These are phyloP conservation scores for Cactoblastis cactorum DNA, from an alignment of 2,888 invertebrate species.

Conservation along the genomic window DNA sequence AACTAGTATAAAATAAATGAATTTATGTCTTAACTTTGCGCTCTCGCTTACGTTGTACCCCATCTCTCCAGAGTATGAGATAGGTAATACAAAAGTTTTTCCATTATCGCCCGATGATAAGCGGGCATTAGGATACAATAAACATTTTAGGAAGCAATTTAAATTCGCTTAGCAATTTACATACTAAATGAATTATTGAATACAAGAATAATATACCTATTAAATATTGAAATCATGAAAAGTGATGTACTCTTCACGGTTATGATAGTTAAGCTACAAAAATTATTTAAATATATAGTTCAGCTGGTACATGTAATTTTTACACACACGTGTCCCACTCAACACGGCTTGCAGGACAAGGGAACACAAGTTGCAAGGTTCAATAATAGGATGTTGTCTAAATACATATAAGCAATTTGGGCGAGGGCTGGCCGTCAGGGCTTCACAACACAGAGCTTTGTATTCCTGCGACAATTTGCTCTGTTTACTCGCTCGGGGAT, in stretches of 20 bases:
- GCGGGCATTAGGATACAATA: slow-evolving; percentile 42
- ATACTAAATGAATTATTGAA: not conserved
- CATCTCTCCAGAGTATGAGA: too few species aligned
- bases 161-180: slow-evolving; percentile 22
- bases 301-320: too few species aligned
- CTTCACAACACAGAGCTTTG: slow-evolving; percentile 21
- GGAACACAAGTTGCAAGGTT: slow-evolving; percentile 14
- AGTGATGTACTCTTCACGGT: too few species aligned
- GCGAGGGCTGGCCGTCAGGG: slow-evolving; percentile 22
- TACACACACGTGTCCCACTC: not conserved
- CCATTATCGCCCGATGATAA: slow-evolving; percentile 47
- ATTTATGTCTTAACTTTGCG: not conserved
- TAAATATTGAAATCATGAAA: too few species aligned
- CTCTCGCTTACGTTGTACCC: slow-evolving; percentile 11
- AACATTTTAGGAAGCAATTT: slow-evolving; percentile 29
- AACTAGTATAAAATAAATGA: too few species aligned
- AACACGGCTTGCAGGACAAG: not conserved
- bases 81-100: slow-evolving; percentile 41
- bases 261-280: too few species aligned
- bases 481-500: slow-evolving; percentile 39
- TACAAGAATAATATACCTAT: too few species aligned
- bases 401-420: slow-evolving; percentile 9
- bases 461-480: slow-evolving; percentile 31
- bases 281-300: too few species aligned
- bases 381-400: slow-evolving; percentile 8